Percentiles rank a stretch among this genome's conserved stretches.
phyloP scores from a whole-genome alignment of 2,888 invertebrate genomes.

The Theretra japonica region DNA sequence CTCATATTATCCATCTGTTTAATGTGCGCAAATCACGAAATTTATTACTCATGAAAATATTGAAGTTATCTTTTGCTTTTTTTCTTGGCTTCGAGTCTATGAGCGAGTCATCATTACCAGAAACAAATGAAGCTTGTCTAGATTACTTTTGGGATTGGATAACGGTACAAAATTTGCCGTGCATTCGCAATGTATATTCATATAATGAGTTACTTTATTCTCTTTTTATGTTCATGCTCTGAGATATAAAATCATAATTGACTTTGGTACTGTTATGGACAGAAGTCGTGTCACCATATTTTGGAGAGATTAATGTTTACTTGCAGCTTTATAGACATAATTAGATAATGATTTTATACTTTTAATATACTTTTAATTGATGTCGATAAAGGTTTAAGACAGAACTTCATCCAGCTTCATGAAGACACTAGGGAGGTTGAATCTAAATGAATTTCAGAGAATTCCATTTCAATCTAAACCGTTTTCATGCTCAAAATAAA shows the following conservation, averaged over 20 bases:
- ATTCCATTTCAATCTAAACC: no score
- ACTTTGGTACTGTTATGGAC: slow-evolving; percentile 17
- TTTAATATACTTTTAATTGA: no score
- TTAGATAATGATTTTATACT: neutral
- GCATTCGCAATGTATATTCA: slow-evolving; percentile 13
- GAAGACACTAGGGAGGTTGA: no score
- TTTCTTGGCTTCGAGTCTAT: neutral
- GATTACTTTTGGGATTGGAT: slow-evolving; percentile 29
- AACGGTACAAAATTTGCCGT: slow-evolving; percentile 26
- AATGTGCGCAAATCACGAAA: neutral
- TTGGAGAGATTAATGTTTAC: neutral
- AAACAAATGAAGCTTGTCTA: slow-evolving; percentile 28
- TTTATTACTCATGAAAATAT: slow-evolving; percentile 2
- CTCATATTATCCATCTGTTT: neutral
- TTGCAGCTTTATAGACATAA: neutral
- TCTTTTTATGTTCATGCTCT: slow-evolving; percentile 21
- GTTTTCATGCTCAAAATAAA: no score
- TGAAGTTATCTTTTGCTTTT: neutral
- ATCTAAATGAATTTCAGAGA: no score
- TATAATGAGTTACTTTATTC: slow-evolving; percentile 12
- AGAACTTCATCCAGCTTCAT: no score
- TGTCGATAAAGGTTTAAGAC: no score
- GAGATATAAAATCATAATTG: slow-evolving; percentile 26
- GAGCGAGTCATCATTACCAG: slow-evolving; percentile 19
- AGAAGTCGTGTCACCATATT: neutral